Base-by-base conservation (phyloP, 2,113 vertebrate genomes). In the Petrocephalus microphthalmus region DNA sequence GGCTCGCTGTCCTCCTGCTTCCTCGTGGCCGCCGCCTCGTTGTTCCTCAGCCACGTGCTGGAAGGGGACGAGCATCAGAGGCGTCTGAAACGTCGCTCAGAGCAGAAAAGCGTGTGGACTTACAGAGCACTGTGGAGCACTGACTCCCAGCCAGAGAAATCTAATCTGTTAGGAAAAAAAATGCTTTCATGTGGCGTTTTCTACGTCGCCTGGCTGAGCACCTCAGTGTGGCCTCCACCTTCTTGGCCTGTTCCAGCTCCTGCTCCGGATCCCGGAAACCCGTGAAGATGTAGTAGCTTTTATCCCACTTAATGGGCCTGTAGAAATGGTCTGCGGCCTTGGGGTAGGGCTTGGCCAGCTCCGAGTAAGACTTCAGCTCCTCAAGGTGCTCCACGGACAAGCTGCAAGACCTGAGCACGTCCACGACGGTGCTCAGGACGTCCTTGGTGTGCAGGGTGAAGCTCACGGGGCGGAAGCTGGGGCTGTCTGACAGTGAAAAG, bases 241-340 rank as follows among this genome's bases (percentile, higher is more conserved):
- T 96, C 4, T 92, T 96, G 91, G 96, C 96, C 93, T 97, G 96
- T 89, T 97, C 94, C 11, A 98, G 93, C 89, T 98, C 97, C 92
- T 97, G 95, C 29, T 98, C 97, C 10, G 97, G 98, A 93, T 99
- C 97, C 90, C 93, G 97, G 94, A 96, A 97, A 86, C 98, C 98
- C 90, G 98, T 99, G 91, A 99, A 99, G 7, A 94, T 92, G 85
- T 99, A 99, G 0, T 97, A 99, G 37, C 96, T 97, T 92, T 97
- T 99, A 92, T 99, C 95, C 98, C 98, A 99, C 88, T 95, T 97
- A 91, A 99, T 98, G 29, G 98, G 96, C 89, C 98, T 96, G 92
- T 96, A 95, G 84, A 97, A 94, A 0, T 91, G 87, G 78, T 89
- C 88, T 74, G 86, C 94, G 2, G 64, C 88, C 84, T 92, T 93